Conservation (phyloP, 2,888 invertebrate species). For the Plusia festucae region DNA sequence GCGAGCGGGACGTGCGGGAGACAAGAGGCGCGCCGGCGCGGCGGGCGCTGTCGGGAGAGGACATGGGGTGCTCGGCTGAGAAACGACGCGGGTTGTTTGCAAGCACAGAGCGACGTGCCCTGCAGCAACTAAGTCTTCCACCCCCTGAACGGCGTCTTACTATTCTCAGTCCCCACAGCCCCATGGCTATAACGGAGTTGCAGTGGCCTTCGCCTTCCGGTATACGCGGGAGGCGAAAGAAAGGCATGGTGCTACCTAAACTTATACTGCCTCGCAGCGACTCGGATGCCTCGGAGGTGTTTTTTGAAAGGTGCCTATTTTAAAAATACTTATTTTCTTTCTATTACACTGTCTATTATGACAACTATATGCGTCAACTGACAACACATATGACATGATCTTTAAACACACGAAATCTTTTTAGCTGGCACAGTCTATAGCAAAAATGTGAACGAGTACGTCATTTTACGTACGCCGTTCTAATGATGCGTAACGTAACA, state of each 20-base stretch:
- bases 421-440: slow-evolving; percentile 12
- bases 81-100: slow-evolving; percentile 92
- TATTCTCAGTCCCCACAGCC: slow-evolving; percentile 94
- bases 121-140: slow-evolving; percentile 92
- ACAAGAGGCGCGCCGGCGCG: slow-evolving; percentile 90
- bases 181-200: slow-evolving; percentile 91
- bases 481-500: slow-evolving; percentile 13
- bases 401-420: slow-evolving; percentile 2
- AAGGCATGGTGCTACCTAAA: slow-evolving; percentile 93
- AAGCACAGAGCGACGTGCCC: slow-evolving; percentile 90
- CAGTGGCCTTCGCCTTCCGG: slow-evolving; percentile 90
- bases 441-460: not conserved
- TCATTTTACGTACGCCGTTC: slow-evolving; percentile 8
- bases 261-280: slow-evolving; percentile 93
- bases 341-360: not conserved
- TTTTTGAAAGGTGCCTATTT: slow-evolving; percentile 89
- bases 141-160: slow-evolving; percentile 92
- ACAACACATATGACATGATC: not conserved
- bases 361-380: not conserved
- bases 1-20: slow-evolving; percentile 92
- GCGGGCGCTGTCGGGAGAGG: slow-evolving; percentile 91
- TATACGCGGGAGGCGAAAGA: slow-evolving; percentile 91
- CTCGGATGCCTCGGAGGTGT: slow-evolving; percentile 92
- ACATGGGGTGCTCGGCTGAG: slow-evolving; percentile 90
- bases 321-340: slow-evolving; percentile 40